A percentile compares a stretch with the other conserved stretches of the same genome.
Conservation (phyloP, 2,113 vertebrate genomes). For the Corvus hawaiiensis region DNA sequence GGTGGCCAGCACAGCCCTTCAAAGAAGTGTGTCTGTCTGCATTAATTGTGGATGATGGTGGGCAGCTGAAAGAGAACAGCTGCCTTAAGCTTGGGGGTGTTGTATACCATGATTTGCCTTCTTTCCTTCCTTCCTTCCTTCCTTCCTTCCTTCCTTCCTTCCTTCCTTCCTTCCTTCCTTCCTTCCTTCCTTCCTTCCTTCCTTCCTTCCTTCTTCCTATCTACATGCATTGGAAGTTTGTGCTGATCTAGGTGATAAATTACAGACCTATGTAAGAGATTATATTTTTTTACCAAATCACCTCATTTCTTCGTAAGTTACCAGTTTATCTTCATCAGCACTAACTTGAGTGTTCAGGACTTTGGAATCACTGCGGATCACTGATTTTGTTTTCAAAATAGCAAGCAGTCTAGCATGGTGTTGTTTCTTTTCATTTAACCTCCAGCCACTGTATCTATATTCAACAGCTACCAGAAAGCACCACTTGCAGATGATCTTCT, state of each 20-base stretch:
- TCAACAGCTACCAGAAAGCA: background rate
- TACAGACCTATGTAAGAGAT: background rate
- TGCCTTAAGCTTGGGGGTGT: background rate
- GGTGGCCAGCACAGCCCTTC: background rate
- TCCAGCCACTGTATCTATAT: accelerated
- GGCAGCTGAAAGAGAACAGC: background rate
- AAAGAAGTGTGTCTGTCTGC: background rate
- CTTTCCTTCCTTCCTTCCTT: too few relatives aligned
- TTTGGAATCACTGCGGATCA: background rate
- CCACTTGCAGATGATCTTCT: background rate
- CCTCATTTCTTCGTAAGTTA: background rate
- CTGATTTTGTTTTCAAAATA: background rate
- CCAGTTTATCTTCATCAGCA: background rate
- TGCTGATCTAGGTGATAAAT: background rate
- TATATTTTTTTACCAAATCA: background rate
- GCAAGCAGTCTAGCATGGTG: background rate
- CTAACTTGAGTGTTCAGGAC: background rate
- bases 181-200: too few relatives aligned
- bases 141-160: too few relatives aligned
- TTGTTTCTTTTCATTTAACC: background rate
- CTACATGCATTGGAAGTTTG: background rate
- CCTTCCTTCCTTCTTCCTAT: background rate
- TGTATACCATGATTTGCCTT: background rate
- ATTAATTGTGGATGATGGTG: background rate
- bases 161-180: too few relatives aligned